Evolutionary conservation across 2,113 vertebrate genomes (phyloP), one percentile per base, ranked within the genome.

Genomic region (Athene noctua): DNA sequence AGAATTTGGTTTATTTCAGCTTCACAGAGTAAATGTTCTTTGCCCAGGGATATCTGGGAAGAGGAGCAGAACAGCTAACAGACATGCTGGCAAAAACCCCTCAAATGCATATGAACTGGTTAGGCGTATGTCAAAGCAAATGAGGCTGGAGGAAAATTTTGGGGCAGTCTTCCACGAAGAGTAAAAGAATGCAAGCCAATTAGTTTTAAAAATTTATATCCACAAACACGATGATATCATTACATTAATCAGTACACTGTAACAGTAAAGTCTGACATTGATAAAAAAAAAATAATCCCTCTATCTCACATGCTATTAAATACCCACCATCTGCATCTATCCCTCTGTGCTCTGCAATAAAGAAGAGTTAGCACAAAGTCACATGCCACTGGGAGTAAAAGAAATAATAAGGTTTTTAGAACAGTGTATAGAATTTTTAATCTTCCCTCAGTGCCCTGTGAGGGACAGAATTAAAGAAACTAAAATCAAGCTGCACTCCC

Each of bases 181-280:
- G 42, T 0, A 36, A 63, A 23, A 55, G 22, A 34, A 61, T 2
- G n/a, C 12, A 71, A 79, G 32, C 32, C 65, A 58, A 23, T 18
- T 20, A 40, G 8, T 70, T 61, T 49, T 46, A 59, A 78, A 36
- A 22, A 32, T 81, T 87, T 36, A 62, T 25, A 14, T 16, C 42
- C 44, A 30, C 0, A 0, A 52, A 52, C 80, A 44, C 0, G 1
- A 18, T 8, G 26, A 22, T 42, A 67, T 16, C 1, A 0, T 52
- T 46, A n/a, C 5, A 3, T 18, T 65, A 51, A 86, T 78, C 52
- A n/a, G 29, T 8, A 34, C 10, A 2, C 4, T 25, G 22, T 18
- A 73, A 66, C 36, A 36, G 18, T 13, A 1, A 73, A 62, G 25
- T 40, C 61, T 58, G 61, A 36, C 22, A 25, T 0, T 12, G 49